These are phyloP conservation scores for Acleris laterana DNA, from an alignment of 2,888 invertebrate species.

Conservation along the genomic window DNA sequence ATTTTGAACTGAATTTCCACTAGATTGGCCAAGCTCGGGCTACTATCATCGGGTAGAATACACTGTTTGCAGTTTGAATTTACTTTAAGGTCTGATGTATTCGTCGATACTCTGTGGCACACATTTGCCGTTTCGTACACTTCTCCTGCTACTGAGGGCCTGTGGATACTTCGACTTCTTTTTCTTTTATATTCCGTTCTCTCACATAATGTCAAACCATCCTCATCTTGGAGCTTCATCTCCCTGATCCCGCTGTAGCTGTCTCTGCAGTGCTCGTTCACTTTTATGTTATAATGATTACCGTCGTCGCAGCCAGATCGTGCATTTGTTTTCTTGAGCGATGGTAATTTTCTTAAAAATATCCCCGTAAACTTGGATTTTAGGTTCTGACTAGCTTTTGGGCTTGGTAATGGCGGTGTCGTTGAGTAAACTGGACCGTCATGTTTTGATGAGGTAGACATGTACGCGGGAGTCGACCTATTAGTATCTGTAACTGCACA, in stretches of 20 bases:
- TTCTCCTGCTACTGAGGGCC: constrained; percentile 41
- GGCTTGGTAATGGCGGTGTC: neutral
- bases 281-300: neutral
- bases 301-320: neutral
- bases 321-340: constrained; percentile 39
- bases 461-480: no score
- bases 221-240: neutral
- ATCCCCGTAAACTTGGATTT: constrained; percentile 43
- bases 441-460: neutral
- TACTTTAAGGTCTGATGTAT: constrained; percentile 45
- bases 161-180: neutral
- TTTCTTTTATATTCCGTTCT: constrained; percentile 1
- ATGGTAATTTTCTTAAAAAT: constrained; percentile 53
- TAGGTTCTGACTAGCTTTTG: neutral
- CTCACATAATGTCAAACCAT: neutral
- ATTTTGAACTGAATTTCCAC: constrained; percentile 70
- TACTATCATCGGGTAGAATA: constrained; percentile 43
- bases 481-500: no score
- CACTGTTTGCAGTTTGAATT: constrained; percentile 41
- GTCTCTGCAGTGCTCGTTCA: neutral
- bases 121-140: constrained; percentile 56
- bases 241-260: neutral
- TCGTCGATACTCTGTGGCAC: constrained; percentile 50
- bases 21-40: constrained; percentile 56
- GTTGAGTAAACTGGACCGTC: neutral